phyloP scores from a whole-genome alignment of 2,888 invertebrate species.

The Aspidiotus destructor region DNA sequence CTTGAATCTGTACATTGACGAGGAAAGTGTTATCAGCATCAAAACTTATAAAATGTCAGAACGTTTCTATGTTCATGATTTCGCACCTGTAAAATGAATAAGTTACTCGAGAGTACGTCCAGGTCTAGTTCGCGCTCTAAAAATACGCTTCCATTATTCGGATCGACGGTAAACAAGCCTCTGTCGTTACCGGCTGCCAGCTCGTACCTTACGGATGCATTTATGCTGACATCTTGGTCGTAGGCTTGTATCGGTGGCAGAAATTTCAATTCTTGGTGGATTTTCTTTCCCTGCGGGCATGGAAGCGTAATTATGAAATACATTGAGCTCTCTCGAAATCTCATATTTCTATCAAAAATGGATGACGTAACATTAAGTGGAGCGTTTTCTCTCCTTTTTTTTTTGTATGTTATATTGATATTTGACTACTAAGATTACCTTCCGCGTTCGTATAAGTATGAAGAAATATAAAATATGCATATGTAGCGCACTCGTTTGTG shows the following conservation, averaged over 20 bases:
- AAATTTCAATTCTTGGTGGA: conserved; percentile 61
- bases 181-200: conserved; percentile 72
- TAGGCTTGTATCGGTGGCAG: conserved; percentile 62
- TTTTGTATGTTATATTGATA: too few relatives aligned
- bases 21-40: background rate
- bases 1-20: conserved; percentile 52
- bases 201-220: conserved; percentile 64
- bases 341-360: too few relatives aligned
- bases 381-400: too few relatives aligned
- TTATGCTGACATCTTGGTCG: conserved; percentile 68
- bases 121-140: conserved; percentile 72
- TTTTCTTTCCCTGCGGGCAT: conserved; percentile 56
- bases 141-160: conserved; percentile 63
- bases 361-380: too few relatives aligned
- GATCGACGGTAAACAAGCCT: conserved; percentile 62
- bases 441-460: too few relatives aligned
- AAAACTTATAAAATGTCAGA: too few relatives aligned
- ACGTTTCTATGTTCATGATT: too few relatives aligned
- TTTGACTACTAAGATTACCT: too few relatives aligned
- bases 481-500: too few relatives aligned
- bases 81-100: conserved; percentile 53
- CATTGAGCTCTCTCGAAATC: too few relatives aligned
- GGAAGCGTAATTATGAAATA: too few relatives aligned
- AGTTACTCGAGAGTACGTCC: conserved; percentile 67
- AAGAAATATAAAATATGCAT: too few relatives aligned